Conservation (phyloP, 2,113 vertebrate genomes). For the Pandion haliaetus region DNA sequence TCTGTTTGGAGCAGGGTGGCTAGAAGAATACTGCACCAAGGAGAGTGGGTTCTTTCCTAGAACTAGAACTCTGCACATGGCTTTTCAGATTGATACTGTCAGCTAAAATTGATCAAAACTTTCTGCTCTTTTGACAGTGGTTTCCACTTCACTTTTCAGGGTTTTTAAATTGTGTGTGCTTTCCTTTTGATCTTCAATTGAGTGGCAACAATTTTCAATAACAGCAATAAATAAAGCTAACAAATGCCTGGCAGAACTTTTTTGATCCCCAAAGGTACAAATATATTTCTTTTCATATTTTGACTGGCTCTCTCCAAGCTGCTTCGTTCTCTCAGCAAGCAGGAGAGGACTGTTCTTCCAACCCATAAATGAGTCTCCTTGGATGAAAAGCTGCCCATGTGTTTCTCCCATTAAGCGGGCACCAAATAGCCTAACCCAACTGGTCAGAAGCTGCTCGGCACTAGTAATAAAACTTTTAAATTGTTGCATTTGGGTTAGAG, state of each 20-base stretch:
- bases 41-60: not conserved
- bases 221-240: not conserved
- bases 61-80: not conserved
- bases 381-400: not conserved
- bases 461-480: not conserved
- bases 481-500: not conserved
- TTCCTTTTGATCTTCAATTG: not conserved
- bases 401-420: not conserved
- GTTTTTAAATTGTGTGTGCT: not conserved
- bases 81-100: not conserved
- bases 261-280: not conserved
- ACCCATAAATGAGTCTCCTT: not conserved
- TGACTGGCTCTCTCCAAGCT: not conserved
- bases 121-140: not conserved
- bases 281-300: not conserved
- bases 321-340: not conserved
- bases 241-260: not conserved
- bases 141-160: not conserved
- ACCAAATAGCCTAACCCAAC: not conserved
- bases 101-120: not conserved
- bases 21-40: not conserved
- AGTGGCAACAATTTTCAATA: not conserved
- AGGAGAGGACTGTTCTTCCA: not conserved
- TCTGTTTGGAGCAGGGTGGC: not conserved
- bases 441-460: not conserved